Base-by-base conservation (phyloP, 2,797 vertebrate species). In the Alauda arvensis region DNA sequence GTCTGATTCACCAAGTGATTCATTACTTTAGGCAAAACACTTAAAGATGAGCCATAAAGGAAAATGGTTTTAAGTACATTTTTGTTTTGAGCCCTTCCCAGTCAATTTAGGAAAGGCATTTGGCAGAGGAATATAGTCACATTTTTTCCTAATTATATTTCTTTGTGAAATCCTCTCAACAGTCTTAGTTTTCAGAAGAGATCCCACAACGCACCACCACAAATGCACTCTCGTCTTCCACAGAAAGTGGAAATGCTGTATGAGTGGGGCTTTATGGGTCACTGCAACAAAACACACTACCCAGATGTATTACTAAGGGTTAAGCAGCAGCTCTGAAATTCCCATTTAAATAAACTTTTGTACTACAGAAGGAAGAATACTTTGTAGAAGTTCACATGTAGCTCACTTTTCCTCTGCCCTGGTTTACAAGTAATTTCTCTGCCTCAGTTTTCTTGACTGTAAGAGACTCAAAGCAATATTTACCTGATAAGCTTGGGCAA, bases 81-180 rank as follows among this genome's bases (percentile, higher is more conserved):
- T 94, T 89, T 92, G 85, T 90, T 93, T 87, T 69, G 81, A 84
- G 90, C 79, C 91, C 89, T 91, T 87, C 83, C 85, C 93, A 94
- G 91, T 76, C 77, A 92, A 90, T 90, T 93, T 88, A 90, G 51
- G 76, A 77, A 87, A 88, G 79, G 72, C 77, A 92, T 85, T 75
- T 91, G 92, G 93, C 82, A 92, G 18, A 90, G 70, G 80, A 87
- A 81, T 70, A 89, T 8, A 88, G 79, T 71, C 85, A 83, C 87
- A 95, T 93, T 94, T 93, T 93, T 95, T 91, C 85, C 57, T 85
- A 87, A 93, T 92, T 92, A 75, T 87, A 89, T 86, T 93, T 92
- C 77, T 92, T 86, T 91, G 72, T 87, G 70, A 94, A 94, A 94
- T 85, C 61, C 48, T 90, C 90, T 94, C 28, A 5, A 74, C 57